Conservation (phyloP, 2,888 invertebrate genomes). For the Taenaris catops region DNA sequence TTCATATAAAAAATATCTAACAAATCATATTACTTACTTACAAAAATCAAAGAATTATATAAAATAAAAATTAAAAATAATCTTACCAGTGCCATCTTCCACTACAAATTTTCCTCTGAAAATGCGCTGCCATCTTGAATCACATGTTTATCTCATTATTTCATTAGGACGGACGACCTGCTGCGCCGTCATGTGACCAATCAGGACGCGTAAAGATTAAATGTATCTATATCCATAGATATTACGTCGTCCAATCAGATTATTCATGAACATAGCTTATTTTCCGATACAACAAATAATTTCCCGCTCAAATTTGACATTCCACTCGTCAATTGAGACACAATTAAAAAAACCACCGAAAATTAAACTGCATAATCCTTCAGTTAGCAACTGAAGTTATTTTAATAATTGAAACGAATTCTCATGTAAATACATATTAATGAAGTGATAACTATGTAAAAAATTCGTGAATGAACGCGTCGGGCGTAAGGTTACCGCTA, state of each 20-base stretch:
- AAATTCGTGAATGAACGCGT: constrained; percentile 36
- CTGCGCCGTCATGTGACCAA: constrained; percentile 61
- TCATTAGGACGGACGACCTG: constrained; percentile 41
- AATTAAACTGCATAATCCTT: constrained; percentile 2
- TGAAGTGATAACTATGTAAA: constrained; percentile 39
- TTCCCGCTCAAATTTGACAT: constrained; percentile 40
- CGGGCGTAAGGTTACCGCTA: constrained; percentile 37
- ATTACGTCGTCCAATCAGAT: constrained; percentile 37
- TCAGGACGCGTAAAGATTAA: constrained; percentile 42
- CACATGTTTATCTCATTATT: constrained; percentile 63
- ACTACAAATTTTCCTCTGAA: constrained; percentile 41
- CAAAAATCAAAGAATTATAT: background rate
- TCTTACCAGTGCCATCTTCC: constrained; percentile 49
- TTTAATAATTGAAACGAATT: constrained; percentile 26
- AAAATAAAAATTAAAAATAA: constrained; percentile 8
- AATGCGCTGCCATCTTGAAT: constrained; percentile 65
- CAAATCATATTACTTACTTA: too few species aligned
- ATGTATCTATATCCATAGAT: constrained; percentile 33
- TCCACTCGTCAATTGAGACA: constrained; percentile 33
- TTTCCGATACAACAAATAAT: constrained; percentile 26
- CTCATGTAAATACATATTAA: constrained; percentile 32
- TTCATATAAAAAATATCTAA: too few species aligned
- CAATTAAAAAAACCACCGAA: constrained; percentile 20
- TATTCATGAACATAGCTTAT: constrained; percentile 23
- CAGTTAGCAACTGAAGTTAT: background rate